Percentiles rank a stretch among this genome's conserved stretches.
These are phyloP conservation scores for Cyanoramphus novaezelandiae DNA, from an alignment of 2,113 vertebrate genomes.

Conservation along the genomic window DNA sequence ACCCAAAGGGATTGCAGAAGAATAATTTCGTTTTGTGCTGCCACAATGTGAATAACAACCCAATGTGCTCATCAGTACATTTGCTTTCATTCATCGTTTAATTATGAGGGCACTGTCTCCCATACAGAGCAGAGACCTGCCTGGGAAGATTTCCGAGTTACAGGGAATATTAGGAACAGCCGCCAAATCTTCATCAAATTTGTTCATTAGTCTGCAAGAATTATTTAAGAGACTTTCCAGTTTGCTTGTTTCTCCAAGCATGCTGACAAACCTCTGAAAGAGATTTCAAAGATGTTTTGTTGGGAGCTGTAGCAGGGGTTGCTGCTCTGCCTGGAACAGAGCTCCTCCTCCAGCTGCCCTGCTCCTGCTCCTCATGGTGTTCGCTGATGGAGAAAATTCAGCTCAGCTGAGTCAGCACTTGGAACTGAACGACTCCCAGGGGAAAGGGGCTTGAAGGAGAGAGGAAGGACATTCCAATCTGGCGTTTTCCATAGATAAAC, in stretches of 20 bases:
- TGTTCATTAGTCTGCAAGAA: constrained; percentile 36
- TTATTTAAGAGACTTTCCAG: neutral
- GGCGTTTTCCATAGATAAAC: neutral
- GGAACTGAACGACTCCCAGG: rapidly evolving
- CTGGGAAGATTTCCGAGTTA: neutral
- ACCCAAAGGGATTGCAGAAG: neutral
- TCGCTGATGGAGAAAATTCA: neutral
- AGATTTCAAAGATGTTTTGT: neutral
- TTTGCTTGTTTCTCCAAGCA: neutral
- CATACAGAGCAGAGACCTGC: neutral
- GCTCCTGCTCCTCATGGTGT: neutral
- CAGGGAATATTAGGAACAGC: neutral
- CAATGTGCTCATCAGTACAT: neutral
- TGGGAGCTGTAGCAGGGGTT: neutral
- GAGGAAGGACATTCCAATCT: neutral
- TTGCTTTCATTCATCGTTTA: neutral
- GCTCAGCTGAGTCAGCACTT: neutral
- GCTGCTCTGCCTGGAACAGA: neutral
- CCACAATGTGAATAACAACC: neutral
- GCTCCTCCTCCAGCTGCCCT: neutral
- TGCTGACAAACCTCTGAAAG: neutral
- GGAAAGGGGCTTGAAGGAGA: neutral
- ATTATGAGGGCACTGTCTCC: neutral
- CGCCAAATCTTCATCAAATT: constrained; percentile 52
- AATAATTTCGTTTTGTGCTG: neutral